Percentiles rank a stretch among this genome's conserved stretches.
Evolutionary conservation across 2,797 vertebrate genomes (phyloP).

Genomic region (Odontamblyopus rebecca): DNA sequence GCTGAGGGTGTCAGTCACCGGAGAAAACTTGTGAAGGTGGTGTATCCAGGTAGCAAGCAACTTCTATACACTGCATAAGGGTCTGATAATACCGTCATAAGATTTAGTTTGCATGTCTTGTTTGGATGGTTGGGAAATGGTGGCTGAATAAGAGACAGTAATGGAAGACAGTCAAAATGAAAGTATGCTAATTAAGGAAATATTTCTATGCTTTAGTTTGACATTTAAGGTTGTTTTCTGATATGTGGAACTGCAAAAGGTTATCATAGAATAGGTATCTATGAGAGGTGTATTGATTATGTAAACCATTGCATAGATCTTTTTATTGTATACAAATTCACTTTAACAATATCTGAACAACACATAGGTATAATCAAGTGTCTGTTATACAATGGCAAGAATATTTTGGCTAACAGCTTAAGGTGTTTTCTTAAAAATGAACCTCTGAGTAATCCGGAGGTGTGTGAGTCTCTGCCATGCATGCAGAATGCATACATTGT

Average conservation of each 20-base stretch:
- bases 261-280: neutral
- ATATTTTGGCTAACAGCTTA: conserved; percentile 23
- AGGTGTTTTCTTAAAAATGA: conserved; percentile 18
- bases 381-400: neutral
- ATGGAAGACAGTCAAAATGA: conserved; percentile 10
- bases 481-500: conserved; percentile 37
- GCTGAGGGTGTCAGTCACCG: conserved; percentile 70
- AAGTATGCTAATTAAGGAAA: neutral
- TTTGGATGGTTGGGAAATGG: neutral
- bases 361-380: neutral
- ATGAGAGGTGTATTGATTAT: neutral
- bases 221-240: conserved; percentile 2
- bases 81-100: conserved; percentile 2
- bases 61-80: conserved; percentile 12
- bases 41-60: conserved; percentile 19
- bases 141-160: neutral
- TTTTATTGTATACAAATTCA: neutral
- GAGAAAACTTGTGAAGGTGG: conserved; percentile 39
- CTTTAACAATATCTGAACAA: neutral
- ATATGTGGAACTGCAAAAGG: neutral
- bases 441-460: conserved; percentile 52
- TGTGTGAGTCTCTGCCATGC: conserved; percentile 35
- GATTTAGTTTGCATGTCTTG: neutral
- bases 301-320: neutral
- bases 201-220: neutral